Evolutionary conservation across 2,797 vertebrate genomes (phyloP).

Genomic region (Amblyraja radiata): DNA sequence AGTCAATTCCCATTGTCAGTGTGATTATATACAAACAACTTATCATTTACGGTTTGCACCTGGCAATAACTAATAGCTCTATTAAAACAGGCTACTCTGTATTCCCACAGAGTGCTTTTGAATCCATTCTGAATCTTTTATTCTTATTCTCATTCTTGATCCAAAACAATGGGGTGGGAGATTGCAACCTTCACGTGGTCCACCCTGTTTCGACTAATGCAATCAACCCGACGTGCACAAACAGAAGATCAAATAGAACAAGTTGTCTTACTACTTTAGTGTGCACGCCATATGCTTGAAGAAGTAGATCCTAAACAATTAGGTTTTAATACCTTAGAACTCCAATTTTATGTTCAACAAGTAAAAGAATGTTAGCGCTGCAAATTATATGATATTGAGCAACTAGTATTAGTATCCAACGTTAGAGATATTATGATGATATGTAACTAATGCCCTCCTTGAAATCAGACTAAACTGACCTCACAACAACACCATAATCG

Average conservation of each 20-base stretch:
- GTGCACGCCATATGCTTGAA: too few species aligned
- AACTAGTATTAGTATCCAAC: background rate
- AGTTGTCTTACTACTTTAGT: too few species aligned
- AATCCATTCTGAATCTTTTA: too few species aligned
- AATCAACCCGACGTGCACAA: too few species aligned
- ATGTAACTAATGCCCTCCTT: background rate
- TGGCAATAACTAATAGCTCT: background rate
- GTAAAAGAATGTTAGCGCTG: background rate
- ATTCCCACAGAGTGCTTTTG: background rate
- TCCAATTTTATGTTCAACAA: background rate
- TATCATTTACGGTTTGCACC: constrained; percentile 14
- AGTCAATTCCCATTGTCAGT: background rate
- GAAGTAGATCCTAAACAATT: background rate
- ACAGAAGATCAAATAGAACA: too few species aligned
- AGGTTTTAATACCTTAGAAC: background rate
- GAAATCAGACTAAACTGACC: background rate
- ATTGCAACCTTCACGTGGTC: too few species aligned
- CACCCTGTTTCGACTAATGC: too few species aligned
- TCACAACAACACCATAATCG: background rate
- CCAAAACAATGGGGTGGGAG: background rate
- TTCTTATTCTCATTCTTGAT: background rate
- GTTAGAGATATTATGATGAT: background rate
- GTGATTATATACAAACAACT: background rate
- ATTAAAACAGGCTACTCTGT: background rate
- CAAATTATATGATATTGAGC: background rate